Percentiles rank a stretch among this genome's conserved stretches.
These are phyloP conservation scores for Listrodromus nycthemerus DNA, from an alignment of 2,888 invertebrate genomes.

Conservation along the genomic window DNA sequence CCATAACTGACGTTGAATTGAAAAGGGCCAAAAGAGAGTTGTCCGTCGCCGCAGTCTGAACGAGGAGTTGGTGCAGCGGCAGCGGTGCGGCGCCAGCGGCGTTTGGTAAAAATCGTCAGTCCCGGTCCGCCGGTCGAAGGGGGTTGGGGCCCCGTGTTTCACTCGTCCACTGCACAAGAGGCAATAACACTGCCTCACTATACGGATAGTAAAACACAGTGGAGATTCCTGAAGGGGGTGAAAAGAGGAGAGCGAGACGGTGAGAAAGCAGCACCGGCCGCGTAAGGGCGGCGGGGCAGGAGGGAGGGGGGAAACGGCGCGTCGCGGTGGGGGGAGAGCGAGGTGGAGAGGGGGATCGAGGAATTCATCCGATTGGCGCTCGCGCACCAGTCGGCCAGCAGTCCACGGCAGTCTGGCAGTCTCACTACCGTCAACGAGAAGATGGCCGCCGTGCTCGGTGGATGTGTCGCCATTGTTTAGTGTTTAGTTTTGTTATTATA, in stretches of 20 bases:
- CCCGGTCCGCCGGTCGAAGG: constrained; percentile 62
- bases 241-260: constrained; percentile 49
- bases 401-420: constrained; percentile 58
- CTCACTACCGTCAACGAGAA: constrained; percentile 87
- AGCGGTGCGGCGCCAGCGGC: not conserved
- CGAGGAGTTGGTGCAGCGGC: constrained; percentile 12
- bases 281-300: not conserved
- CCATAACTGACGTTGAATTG: constrained; percentile 79
- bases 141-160: constrained; percentile 71
- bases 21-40: no score
- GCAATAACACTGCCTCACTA: not conserved
- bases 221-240: constrained; percentile 11
- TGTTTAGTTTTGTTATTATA: constrained; percentile 79
- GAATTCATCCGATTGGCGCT: constrained; percentile 71
- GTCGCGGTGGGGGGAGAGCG: not conserved
- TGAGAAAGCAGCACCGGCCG: constrained; percentile 30
- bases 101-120: constrained; percentile 27
- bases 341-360: constrained; percentile 39
- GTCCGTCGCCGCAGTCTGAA: constrained; percentile 17
- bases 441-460: constrained; percentile 93
- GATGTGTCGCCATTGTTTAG: constrained; percentile 94
- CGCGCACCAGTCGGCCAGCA: constrained; percentile 70
- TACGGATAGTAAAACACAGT: not conserved
- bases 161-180: constrained; percentile 14
- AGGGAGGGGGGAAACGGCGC: not conserved